Base-by-base conservation (phyloP, 2,113 vertebrate genomes). In the Lichenostomus cassidix region DNA sequence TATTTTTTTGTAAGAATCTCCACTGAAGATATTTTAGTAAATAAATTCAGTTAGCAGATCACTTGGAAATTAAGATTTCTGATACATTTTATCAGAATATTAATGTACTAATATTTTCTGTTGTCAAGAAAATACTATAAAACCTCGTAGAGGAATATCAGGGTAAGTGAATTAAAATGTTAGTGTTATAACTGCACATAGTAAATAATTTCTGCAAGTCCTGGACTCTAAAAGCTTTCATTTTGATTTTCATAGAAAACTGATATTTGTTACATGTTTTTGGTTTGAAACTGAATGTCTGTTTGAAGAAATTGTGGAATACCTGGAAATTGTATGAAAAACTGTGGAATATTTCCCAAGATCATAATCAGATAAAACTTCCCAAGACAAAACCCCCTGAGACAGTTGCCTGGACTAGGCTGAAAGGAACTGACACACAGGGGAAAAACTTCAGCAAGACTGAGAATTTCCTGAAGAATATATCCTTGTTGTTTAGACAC, bases 161-260 rank as follows among this genome's bases (percentile, higher is more conserved):
- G 14, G 5, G 10, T 59, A 21, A 85, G 13, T 28, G 16, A 78
- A 65, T 74, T 52, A 25, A 31, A 73, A 42, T 6, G 18, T 28
- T 59, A 41, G 31, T 3, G 0, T 60, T 68, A 15, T 11, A 56
- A 35, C 58, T 37, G 6, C 1, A 5, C 15, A 53, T 16, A 70
- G 29, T n/a, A 58, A 68, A 47, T 7, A 46, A 35, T 60, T 68
- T 65, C 31, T 85, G 19, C 6, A 59, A 71, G 23, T 35, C 4
- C 1, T 8, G 1, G 0, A 7, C 12, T 44, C 24, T 11, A 75
- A 85, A 78, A 4, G 16, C 6, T 56, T 85, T 65, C 52, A 3
- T 19, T 87, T 56, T 6, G 3, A 64, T 73, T 91, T 83, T 49
- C 3, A 7, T 22, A 56, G n/a, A 65, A 93, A 69, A 55, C 12